Evolutionary conservation across 2,797 vertebrate genomes (phyloP).

Genomic region (Fratercula arctica): DNA sequence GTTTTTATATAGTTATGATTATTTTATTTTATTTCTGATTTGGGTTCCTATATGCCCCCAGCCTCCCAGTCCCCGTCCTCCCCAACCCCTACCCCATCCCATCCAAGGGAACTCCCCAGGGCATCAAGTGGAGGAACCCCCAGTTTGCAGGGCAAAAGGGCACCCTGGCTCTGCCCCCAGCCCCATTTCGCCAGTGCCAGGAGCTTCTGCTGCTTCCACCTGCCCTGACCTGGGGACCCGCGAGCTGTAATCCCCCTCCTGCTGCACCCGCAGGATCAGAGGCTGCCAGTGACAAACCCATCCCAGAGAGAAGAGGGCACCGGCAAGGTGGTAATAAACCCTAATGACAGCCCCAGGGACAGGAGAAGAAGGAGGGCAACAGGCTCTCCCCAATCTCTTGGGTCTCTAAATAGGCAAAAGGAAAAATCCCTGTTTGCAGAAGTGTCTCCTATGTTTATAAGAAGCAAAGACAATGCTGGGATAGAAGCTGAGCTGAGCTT

Average conservation of each 20-base stretch:
- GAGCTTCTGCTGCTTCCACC: slow-evolving; percentile 36
- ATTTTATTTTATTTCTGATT: background rate
- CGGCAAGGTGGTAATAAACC: background rate
- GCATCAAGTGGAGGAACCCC: background rate
- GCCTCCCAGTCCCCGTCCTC: background rate
- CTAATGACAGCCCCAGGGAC: background rate
- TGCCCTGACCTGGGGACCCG: background rate
- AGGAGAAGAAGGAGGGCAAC: background rate
- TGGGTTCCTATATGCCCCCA: background rate
- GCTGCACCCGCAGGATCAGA: slow-evolving; percentile 37
- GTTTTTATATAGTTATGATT: background rate
- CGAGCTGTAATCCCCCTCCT: slow-evolving; percentile 7
- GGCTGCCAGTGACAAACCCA: background rate
- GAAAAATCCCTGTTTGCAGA: background rate
- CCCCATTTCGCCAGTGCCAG: background rate
- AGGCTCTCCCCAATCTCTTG: background rate
- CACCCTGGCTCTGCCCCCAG: background rate
- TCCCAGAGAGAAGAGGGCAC: background rate
- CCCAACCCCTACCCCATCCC: background rate
- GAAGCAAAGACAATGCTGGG: slow-evolving; percentile 54
- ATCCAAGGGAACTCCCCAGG: background rate
- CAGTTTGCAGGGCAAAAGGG: background rate
- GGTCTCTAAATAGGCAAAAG: background rate
- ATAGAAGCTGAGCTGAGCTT: slow-evolving; percentile 58
- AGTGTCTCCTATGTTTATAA: slow-evolving; percentile 19